phyloP scores from a whole-genome alignment of 1,140 invertebrate species.

The Phymorhynchus buccinoides region DNA sequence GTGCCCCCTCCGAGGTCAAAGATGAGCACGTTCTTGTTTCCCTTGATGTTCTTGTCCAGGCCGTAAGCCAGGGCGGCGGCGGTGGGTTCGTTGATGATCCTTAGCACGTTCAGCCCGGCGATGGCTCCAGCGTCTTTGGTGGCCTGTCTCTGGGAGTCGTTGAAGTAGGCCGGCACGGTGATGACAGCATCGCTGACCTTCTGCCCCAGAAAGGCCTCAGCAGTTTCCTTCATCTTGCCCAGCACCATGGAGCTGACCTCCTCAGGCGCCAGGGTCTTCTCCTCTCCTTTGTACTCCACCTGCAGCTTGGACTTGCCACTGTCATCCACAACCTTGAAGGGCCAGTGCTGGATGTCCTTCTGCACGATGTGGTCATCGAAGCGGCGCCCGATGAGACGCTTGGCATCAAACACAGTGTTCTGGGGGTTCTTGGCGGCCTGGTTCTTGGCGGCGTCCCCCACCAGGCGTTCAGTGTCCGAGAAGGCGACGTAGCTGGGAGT shows the following conservation, averaged over 20 bases:
- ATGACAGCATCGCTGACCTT: constrained; percentile 54
- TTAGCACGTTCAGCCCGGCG: constrained; percentile 77
- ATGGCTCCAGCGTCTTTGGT: constrained; percentile 77
- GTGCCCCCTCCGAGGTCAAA: constrained; percentile 65
- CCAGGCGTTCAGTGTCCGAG: constrained; percentile 88
- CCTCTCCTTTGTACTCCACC: constrained; percentile 88
- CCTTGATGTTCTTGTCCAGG: constrained; percentile 76
- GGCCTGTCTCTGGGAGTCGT: constrained; percentile 74
- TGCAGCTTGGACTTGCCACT: constrained; percentile 81
- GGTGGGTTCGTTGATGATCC: constrained; percentile 76
- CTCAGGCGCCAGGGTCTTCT: constrained; percentile 90
- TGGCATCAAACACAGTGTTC: constrained; percentile 91
- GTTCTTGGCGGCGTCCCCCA: constrained; percentile 85
- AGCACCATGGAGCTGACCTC: constrained; percentile 91
- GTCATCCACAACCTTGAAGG: constrained; percentile 78
- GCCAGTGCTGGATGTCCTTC: constrained; percentile 93
- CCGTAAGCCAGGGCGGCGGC: constrained; percentile 76
- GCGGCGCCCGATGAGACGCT: constrained; percentile 91
- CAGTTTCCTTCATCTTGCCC: constrained; percentile 89
- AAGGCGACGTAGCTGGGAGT: constrained; percentile 88
- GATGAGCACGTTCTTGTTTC: constrained; percentile 61
- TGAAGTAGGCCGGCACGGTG: constrained; percentile 74
- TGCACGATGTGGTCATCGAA: constrained; percentile 92
- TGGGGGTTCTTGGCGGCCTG: constrained; percentile 87
- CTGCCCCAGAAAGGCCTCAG: constrained; percentile 86